phyloP scores from a whole-genome alignment of 1,140 invertebrate species.

The Portunus trituberculatus region DNA sequence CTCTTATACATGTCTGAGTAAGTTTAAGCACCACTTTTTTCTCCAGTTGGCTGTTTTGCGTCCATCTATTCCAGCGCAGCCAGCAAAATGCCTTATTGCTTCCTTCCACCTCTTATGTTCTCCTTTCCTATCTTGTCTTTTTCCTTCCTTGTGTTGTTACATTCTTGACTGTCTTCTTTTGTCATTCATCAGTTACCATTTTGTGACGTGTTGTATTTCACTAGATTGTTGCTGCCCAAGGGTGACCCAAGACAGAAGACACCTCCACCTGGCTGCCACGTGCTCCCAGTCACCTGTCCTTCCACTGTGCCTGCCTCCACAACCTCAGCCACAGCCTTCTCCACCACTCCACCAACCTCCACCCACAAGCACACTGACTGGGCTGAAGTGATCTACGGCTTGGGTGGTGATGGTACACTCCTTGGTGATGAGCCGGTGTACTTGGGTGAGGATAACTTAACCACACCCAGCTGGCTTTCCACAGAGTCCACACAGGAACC shows the following conservation, averaged over 20 bases:
- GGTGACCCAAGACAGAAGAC: background rate
- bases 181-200: no score
- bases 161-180: no score
- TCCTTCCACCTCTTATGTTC: no score
- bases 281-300: background rate
- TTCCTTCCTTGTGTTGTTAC: no score
- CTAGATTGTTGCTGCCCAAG: constrained; percentile 7
- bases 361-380: background rate
- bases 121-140: no score
- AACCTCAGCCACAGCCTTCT: background rate
- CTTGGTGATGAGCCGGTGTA: background rate
- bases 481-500: background rate
- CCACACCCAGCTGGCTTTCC: background rate
- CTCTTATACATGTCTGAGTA: no score
- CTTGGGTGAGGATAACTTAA: constrained; percentile 20
- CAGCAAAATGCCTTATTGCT: no score
- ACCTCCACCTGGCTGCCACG: constrained; percentile 39
- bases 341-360: background rate
- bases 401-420: background rate
- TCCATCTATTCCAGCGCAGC: no score
- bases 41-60: no score
- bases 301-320: background rate
- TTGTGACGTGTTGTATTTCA: background rate
- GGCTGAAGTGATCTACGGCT: background rate
- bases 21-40: no score